Base-by-base conservation (phyloP, 2,888 invertebrate species). In the Tholera decimalis region DNA sequence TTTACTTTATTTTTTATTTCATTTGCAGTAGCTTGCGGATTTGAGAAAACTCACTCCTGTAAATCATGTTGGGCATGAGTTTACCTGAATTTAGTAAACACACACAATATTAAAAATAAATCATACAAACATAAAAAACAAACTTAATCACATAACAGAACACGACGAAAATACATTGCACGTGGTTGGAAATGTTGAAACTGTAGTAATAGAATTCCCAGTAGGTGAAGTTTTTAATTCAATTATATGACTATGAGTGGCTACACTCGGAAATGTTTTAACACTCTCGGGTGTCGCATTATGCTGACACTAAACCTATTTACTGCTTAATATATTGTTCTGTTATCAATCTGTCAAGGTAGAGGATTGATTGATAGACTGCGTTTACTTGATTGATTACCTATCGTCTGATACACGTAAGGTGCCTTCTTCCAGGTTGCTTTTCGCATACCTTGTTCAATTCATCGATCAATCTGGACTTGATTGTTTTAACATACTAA, bases 191-290 rank as follows among this genome's bases (percentile, higher is more conserved):
- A 59, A 44, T 55, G 26, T 54, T 49, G 15, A 43, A 73, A 57
- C 63, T 62, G 37, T 53, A 76, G 37, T 53, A 76, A 73, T 75
- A 67, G 53, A 49, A 70, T 53, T 72, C 49, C 56, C 47, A 30
- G 56, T 44, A 39, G 37, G 43, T 62, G 53, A 44, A 73, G 56
- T 62, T 73, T 73, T 73, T 76, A 62, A 73, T 73, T 76, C 77
- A 70, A 73, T 73, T 73, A 73, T 62, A 62, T 33, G 50, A 30
- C 51, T 62, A 50, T 39, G 22, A 51, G 62, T 47, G 30, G 51
- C 51, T 18, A 43, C 43, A 35, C 51, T 61, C 22, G 53, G 37
- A 56, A 62, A 76, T 57, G 53, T 53, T 75, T 56, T 33, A 73
- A 70, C 39, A 54, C 47, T 11, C 35, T 24, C 39, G 8, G 37